These are phyloP conservation scores for Sialia sialis DNA, from an alignment of 2,113 vertebrate species.

Conservation along the genomic window DNA sequence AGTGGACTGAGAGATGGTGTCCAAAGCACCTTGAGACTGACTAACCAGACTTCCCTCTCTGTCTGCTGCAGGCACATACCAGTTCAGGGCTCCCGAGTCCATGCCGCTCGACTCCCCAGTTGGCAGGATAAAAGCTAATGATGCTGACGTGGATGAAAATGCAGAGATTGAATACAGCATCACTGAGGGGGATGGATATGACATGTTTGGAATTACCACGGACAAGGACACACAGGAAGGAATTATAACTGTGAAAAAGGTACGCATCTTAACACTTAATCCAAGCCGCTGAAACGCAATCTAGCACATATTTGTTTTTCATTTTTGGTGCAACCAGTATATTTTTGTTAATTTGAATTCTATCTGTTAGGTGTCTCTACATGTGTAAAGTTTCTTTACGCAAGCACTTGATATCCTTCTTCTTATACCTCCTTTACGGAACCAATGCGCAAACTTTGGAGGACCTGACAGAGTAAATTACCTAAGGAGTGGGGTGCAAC, in stretches of 20 bases:
- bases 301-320: background rate
- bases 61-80: slow-evolving; percentile 80
- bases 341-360: background rate
- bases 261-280: slow-evolving; percentile 18
- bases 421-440: background rate
- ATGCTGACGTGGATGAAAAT: slow-evolving; percentile 87
- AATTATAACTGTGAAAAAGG: slow-evolving; percentile 88
- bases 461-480: background rate
- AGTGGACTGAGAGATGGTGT: background rate
- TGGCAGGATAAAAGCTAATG: slow-evolving; percentile 85
- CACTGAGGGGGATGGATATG: slow-evolving; percentile 84
- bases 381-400: background rate
- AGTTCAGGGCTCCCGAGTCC: slow-evolving; percentile 85
- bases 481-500: background rate
- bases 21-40: background rate
- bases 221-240: slow-evolving; percentile 91
- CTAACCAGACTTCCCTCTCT: background rate
- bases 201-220: slow-evolving; percentile 85
- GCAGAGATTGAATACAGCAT: slow-evolving; percentile 89
- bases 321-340: background rate
- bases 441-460: background rate
- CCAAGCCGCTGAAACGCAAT: background rate
- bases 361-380: background rate
- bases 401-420: background rate
- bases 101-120: slow-evolving; percentile 72